Conservation (phyloP, 2,888 invertebrate species). For the Epicampocera succincta region DNA sequence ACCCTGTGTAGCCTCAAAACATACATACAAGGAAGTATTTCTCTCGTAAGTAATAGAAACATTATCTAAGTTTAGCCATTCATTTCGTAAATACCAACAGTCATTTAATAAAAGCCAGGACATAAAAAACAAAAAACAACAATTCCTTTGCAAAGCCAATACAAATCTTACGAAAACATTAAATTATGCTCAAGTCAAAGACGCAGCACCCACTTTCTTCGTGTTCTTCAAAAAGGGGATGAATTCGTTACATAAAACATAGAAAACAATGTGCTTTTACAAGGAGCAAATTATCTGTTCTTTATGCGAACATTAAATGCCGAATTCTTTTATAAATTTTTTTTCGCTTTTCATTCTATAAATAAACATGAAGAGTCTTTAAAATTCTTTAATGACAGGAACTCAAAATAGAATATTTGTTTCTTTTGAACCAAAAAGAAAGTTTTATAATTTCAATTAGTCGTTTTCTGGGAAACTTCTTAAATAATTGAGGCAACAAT, state of each 20-base stretch:
- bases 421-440: conserved; percentile 9
- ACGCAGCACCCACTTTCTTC: conserved; percentile 47
- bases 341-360: neutral
- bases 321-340: neutral
- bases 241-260: conserved; percentile 38
- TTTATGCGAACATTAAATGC: neutral
- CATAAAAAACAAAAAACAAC: neutral
- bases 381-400: neutral
- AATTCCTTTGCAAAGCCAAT: conserved; percentile 8
- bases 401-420: neutral
- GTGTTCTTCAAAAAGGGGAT: conserved; percentile 22
- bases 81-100: conserved; percentile 8
- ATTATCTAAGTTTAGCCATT: conserved; percentile 43
- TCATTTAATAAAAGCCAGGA: conserved; percentile 11
- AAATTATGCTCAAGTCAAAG: conserved; percentile 66
- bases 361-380: neutral
- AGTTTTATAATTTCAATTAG: conserved; percentile 22
- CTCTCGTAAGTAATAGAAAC: neutral
- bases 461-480: neutral
- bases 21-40: neutral
- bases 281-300: conserved; percentile 16
- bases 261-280: conserved; percentile 11
- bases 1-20: no score
- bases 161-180: conserved; percentile 39
- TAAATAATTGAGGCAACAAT: conserved; percentile 42